Base-by-base conservation (phyloP, 2,797 vertebrate species). In the Euthynnus affinis region DNA sequence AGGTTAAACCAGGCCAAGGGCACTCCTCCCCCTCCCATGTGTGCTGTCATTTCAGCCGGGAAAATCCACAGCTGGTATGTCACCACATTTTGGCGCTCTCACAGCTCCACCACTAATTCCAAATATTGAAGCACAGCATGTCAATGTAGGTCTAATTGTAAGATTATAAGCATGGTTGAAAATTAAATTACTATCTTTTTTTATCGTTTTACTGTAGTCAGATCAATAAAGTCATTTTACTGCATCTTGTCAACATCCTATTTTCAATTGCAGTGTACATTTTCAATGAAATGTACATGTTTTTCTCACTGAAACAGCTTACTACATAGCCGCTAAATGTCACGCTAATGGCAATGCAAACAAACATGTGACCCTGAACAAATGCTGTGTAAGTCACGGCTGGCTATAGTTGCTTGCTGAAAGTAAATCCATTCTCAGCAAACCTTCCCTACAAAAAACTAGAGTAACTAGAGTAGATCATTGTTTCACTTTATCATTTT, bases 41-140 rank as follows among this genome's bases (percentile, higher is more conserved):
- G 71, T 68, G 40, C 72, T 82, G 66, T 84, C 29, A 70, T 73
- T 67, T 63, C 81, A 88, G 63, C 61, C 61, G 44, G 74, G 60
- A 69, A 76, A 83, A 81, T 70, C 78, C 76, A 82, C 86, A 84
- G 77, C 76, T 87, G 76, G 23, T 69, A 13, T 83, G 80, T 85
- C 72, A 58, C 80, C 80, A 80, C 68, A 81, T 60, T 66, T 60
- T 70, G 78, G 63, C 80, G 27, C 44, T 7, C 37, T 42, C 25
- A 29, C 71, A 51, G 29, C 71, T 76, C 37, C n/a, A 32, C 37
- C 18, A 46, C 22, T 53, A 57, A 60, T 23, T 46, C 25, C 48
- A 4, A 69, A 14, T 4, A 32, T 48, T 61, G 17, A 63, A 32
- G 20, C 17, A 55, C 32, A 46, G 20, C 18, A 27, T 6, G 23